Base-by-base conservation (phyloP, 2,888 invertebrate genomes). In the Drosophila eohydei region DNA sequence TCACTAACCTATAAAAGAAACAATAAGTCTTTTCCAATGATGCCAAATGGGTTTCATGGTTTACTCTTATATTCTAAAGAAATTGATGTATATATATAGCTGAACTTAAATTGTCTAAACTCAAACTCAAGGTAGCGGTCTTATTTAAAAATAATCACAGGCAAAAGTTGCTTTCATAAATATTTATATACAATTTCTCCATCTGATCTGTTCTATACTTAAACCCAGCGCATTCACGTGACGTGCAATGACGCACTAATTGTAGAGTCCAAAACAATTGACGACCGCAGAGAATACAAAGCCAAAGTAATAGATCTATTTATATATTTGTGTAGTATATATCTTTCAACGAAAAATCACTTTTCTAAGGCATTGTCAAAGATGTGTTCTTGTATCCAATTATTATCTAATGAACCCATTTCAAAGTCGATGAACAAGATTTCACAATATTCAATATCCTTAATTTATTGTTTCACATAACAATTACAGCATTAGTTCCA, bases 211-310 rank as follows among this genome's bases (percentile, higher is more conserved):
- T 43, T 41, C 40, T 21, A 50, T 62, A 67, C 65, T 65, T 66
- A 57, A 48, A 58, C 61, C 60, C 32, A 26, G 46, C 32, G 9
- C n/a, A 44, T 54, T 72, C 66, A 72, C 73, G 74, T 66, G 73
- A 14, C 52, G 6, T 12, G 34, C 64, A 61, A 52, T 75, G 74
- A 75, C 74, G 74, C 74, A 75, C 51, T 62, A 58, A 41, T 77
- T 61, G 41, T 21, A 40, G 32, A 57, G 44, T n/a, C 50, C 58
- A 66, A 56, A 77, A 66, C 73, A 75, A 75, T 78, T 78, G 66
- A 72, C 66, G 73, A 66, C 59, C 61, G 21, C 58, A 72, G 50
- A 71, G 50, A 55, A 21, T 21, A 21, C 21, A 21, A 50, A 9
- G 14, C 51, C 30, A 41, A 48, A 44, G 44, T 34, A 14, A 48